Evolutionary conservation across 2,797 vertebrate species (phyloP), one percentile per base, ranked within the genome.

Genomic region (Pantherophis vulpinus): DNA sequence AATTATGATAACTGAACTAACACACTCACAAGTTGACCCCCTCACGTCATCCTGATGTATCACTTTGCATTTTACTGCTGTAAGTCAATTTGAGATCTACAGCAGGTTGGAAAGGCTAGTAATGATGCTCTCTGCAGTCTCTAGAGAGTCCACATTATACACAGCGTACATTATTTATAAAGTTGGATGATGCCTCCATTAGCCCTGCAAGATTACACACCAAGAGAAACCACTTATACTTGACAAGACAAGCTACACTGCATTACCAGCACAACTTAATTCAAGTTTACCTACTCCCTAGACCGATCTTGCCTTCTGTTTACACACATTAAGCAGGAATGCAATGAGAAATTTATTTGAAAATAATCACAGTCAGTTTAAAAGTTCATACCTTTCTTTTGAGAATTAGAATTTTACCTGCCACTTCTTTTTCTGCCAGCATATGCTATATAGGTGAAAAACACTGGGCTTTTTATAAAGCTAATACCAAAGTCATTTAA

Each of bases 131-230:
- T 98, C 98, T 98, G 98, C 97, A 94, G 95, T 98, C 99, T 98
- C 99, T 58, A 12, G 98, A 97, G 99, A 99, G 95, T 96, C 97
- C 93, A 98, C 98, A 98, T 99, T 99, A 99, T 99, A 98, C 98
- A 99, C 98, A 98, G 98, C 98, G 98, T 99, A 99, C 98, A 99
- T 99, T 99, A 99, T 99, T 99, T 99, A 99, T 99, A 99, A 99
- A 98, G 98, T 98, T 98, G 98, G 98, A 97, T 97, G 97, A 98
- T 98, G 98, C 98, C 97, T 99, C 99, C 99, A 99, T 99, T 99
- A 99, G 98, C 98, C 98, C 97, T 96, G 90, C 90, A 91, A 88
- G 90, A 93, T 93, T 93, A 93, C 90, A 91, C 90, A 91, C 93
- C 96, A 93, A 98, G 98, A 94, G 95, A 96, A 91, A 88, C 92